Conservation (phyloP, 2,797 vertebrate species). For the Danio kyathit region DNA sequence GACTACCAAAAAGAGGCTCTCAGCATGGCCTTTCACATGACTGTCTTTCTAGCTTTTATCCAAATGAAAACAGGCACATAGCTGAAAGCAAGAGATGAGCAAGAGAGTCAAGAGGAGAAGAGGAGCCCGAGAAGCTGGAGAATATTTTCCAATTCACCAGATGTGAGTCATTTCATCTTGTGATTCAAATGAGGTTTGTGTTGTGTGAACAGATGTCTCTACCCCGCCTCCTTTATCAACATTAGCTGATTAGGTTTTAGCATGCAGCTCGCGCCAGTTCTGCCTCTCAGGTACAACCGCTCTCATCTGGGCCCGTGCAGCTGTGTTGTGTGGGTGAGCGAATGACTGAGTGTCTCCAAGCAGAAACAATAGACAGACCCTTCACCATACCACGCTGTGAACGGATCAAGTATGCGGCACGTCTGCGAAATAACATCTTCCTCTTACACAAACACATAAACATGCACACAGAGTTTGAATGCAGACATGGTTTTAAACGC, state of each 20-base stretch:
- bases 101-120: slow-evolving; percentile 50
- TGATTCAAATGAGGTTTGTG: slow-evolving; percentile 87
- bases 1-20: slow-evolving; percentile 59
- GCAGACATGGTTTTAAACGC: not conserved
- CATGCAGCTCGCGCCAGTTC: slow-evolving; percentile 77
- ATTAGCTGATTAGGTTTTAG: slow-evolving; percentile 88
- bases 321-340: slow-evolving; percentile 73
- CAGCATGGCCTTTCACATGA: slow-evolving; percentile 67
- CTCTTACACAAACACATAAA: slow-evolving; percentile 7
- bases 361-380: slow-evolving; percentile 48
- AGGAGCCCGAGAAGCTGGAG: slow-evolving; percentile 57
- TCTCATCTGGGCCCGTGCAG: slow-evolving; percentile 82
- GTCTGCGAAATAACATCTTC: slow-evolving; percentile 22
- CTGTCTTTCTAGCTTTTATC: slow-evolving; percentile 63
- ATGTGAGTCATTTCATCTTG: slow-evolving; percentile 86
- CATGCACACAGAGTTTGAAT: not conserved
- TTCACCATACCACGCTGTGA: slow-evolving; percentile 34
- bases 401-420: slow-evolving; percentile 1
- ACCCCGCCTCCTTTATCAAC: slow-evolving; percentile 86
- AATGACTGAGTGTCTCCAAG: slow-evolving; percentile 50
- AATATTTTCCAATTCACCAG: slow-evolving; percentile 84
- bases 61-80: slow-evolving; percentile 78
- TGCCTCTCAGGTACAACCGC: slow-evolving; percentile 84
- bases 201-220: slow-evolving; percentile 87
- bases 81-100: slow-evolving; percentile 68